Conservation (phyloP, 2,113 vertebrate species). For the Grammomys surdaster region DNA sequence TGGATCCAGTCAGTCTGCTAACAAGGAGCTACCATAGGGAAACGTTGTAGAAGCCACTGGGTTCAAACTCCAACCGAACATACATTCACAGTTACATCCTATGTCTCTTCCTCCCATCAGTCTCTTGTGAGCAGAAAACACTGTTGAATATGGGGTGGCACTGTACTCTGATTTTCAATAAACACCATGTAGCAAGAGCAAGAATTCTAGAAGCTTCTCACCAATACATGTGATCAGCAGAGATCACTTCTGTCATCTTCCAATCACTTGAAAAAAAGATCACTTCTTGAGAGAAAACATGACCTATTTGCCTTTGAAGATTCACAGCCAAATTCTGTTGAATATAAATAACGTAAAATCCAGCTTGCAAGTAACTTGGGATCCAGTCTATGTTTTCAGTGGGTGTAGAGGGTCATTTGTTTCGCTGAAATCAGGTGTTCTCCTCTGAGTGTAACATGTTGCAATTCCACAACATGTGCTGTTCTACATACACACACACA, state of each 20-base stretch:
- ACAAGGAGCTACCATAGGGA: background rate
- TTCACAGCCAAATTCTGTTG: conserved; percentile 28
- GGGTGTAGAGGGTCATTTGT: background rate
- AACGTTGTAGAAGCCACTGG: background rate
- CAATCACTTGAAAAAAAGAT: background rate
- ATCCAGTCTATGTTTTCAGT: conserved; percentile 53
- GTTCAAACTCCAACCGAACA: background rate
- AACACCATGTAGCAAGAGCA: background rate
- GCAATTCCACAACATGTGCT: conserved; percentile 63
- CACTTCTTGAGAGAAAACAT: background rate
- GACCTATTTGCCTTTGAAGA: background rate
- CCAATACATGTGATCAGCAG: background rate
- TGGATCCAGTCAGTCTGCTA: background rate
- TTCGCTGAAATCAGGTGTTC: conserved; percentile 51
- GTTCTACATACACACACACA: background rate
- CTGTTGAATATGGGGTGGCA: background rate
- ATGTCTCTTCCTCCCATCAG: background rate
- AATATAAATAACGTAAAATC: background rate
- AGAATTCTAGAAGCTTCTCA: background rate
- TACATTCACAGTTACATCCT: no score
- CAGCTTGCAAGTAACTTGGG: background rate
- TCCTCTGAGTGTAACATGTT: conserved; percentile 43
- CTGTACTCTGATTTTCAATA: background rate
- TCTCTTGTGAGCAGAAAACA: background rate
- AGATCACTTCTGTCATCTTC: background rate